Percentiles rank a stretch among this genome's conserved stretches.
These are phyloP conservation scores for Lerista edwardsae DNA, from an alignment of 2,797 vertebrate genomes.

Conservation along the genomic window DNA sequence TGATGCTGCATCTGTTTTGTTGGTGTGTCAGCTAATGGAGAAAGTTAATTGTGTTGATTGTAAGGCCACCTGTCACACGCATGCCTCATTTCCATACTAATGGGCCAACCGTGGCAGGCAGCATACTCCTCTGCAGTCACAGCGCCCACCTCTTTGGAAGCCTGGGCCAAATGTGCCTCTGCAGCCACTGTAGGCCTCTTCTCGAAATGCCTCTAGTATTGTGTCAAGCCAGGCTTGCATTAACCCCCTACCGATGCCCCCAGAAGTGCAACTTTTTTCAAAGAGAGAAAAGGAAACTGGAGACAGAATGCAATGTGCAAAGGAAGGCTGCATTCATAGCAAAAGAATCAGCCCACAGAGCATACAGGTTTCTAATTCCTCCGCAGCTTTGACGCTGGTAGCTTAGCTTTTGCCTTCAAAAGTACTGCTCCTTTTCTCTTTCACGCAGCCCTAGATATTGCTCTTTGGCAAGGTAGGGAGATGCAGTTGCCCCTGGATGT, in stretches of 20 bases:
- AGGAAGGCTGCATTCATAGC: neutral
- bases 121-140: conserved; percentile 80
- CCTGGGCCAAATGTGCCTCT: conserved; percentile 78
- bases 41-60: conserved; percentile 94
- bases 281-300: neutral
- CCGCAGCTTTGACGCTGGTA: neutral
- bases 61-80: conserved; percentile 94
- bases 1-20: conserved; percentile 89
- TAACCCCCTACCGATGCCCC: conserved; percentile 59
- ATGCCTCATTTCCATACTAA: conserved; percentile 95
- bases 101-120: conserved; percentile 86
- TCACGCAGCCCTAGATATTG: neutral
- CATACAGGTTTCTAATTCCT: neutral
- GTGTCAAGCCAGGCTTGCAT: conserved; percentile 57
- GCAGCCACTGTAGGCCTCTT: conserved; percentile 72
- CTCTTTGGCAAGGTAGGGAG: neutral
- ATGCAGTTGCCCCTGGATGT: neutral
- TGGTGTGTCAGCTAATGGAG: conserved; percentile 87
- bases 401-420: neutral
- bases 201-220: conserved; percentile 73
- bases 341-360: neutral
- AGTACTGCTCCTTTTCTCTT: neutral
- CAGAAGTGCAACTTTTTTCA: neutral
- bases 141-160: conserved; percentile 79
- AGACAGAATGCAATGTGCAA: conserved; percentile 3